Percentiles rank a stretch among this genome's conserved stretches.
phyloP scores from a whole-genome alignment of 2,797 vertebrate genomes.

The Aphelocoma californica region DNA sequence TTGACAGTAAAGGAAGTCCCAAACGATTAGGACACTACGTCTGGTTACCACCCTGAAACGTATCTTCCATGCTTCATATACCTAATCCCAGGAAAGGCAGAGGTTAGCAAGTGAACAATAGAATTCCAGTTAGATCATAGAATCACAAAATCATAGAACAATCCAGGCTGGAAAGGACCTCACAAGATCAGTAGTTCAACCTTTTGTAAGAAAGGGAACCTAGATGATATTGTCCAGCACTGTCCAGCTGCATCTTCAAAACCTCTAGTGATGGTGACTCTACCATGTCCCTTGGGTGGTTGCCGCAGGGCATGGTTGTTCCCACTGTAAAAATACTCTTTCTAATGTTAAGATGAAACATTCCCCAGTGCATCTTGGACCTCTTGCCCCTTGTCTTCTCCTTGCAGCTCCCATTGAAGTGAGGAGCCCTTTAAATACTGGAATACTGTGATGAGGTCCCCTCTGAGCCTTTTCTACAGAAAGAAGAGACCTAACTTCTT shows the following conservation, averaged over 20 bases:
- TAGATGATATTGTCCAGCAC: not conserved
- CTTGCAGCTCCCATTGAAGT: not conserved
- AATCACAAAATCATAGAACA: not conserved
- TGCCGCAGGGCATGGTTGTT: not conserved
- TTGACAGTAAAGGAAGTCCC: not conserved
- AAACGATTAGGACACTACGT: not conserved
- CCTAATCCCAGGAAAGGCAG: not conserved
- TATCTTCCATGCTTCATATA: not conserved
- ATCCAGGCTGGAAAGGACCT: not conserved
- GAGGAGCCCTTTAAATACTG: not conserved
- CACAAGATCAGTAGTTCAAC: not conserved
- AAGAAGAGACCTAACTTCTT: not conserved
- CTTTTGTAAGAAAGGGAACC: not conserved
- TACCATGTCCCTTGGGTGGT: not conserved
- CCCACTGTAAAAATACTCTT: not conserved
- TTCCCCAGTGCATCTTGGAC: not conserved
- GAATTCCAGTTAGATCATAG: not conserved
- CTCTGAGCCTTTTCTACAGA: not conserved
- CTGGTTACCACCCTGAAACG: not conserved
- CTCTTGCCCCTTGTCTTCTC: not conserved
- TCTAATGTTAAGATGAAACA: not conserved
- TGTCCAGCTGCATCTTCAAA: not conserved
- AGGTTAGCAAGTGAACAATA: not conserved
- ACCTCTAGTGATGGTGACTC: not conserved
- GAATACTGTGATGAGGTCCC: not conserved